Base-by-base conservation (phyloP, 2,113 vertebrate genomes). In the Coregonus clupeaformis region DNA sequence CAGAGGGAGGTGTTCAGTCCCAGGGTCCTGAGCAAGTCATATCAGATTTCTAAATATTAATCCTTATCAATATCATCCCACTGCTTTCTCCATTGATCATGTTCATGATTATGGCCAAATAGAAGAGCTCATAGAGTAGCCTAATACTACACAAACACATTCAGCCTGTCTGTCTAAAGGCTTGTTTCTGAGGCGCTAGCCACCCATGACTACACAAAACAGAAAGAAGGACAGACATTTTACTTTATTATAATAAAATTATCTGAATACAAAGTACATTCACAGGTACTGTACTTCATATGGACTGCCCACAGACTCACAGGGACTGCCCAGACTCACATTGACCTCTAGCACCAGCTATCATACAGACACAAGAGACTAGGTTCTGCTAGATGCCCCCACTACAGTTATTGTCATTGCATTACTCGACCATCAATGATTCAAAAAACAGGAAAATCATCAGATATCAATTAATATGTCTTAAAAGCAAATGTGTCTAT, bases 231-330 rank as follows among this genome's bases (percentile, higher is more conserved):
- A 49, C 66, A 47, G 74, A 22, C 72, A 78, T 86, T 77, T 84
- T 84, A 89, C 75, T 93, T 93, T 93, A 93, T 91, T 93, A 80
- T 90, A 83, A 83, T 90, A 92, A 91, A 92, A 92, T 88, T 82
- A 79, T 86, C 85, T 84, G 85, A 89, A 88, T 93, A 92, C 89
- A 93, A 93, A 93, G 82, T 91, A 91, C 92, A 93, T 92, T 93
- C 90, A 93, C 88, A 86, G 85, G 84, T 79, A 89, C 81, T 83
- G 84, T 84, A 82, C 49, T 81, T 80, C 82, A 79, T 77, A 71
- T 20, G 66, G 70, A 87, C 77, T 42, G 36, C 36, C 36, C 36
- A 27, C 27, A 27, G 27, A 27, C 27, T 27, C 27, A 27, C 27
- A 27, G 27, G 27, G 27, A 27, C 27, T 27, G 27, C 27, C 27